Percentiles rank a stretch among this genome's conserved stretches.
Conservation (phyloP, 1,140 invertebrate genomes). For the Drosophila funebris region DNA sequence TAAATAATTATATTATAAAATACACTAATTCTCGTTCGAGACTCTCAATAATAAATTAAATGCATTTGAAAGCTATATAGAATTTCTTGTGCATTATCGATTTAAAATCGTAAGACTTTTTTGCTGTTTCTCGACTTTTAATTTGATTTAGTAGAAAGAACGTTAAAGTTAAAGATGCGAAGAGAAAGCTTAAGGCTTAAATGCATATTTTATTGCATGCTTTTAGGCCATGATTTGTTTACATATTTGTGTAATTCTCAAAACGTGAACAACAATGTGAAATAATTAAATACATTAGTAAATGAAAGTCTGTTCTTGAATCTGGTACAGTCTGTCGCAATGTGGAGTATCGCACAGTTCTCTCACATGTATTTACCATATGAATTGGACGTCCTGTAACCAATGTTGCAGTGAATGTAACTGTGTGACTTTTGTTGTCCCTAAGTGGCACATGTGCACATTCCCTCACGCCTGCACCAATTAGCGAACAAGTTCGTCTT, state of each 20-base stretch:
- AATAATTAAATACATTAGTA: too few species aligned
- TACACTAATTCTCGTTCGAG: too few species aligned
- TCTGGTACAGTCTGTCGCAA: too few species aligned
- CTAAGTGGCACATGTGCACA: slow-evolving; percentile 41
- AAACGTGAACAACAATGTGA: too few species aligned
- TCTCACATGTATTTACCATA: neutral
- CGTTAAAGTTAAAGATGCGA: neutral
- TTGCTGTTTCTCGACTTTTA: too few species aligned
- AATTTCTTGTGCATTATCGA: too few species aligned
- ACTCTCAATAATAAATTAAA: too few species aligned
- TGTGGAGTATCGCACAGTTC: too few species aligned
- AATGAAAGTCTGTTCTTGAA: too few species aligned
- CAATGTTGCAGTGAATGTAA: neutral
- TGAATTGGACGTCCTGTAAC: neutral
- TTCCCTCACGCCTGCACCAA: slow-evolving; percentile 47
- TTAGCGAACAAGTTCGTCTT: slow-evolving; percentile 60
- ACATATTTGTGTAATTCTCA: too few species aligned
- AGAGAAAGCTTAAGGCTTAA: neutral
- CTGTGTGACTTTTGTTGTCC: slow-evolving; percentile 28
- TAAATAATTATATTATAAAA: neutral
- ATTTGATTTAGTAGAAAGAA: neutral
- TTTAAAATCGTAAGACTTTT: too few species aligned
- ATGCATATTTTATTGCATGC: slow-evolving; percentile 38
- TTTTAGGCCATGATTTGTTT: slow-evolving; percentile 22
- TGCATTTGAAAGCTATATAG: too few species aligned